These are phyloP conservation scores for Drosophila hamatofila DNA, from an alignment of 2,888 invertebrate species.

Conservation along the genomic window DNA sequence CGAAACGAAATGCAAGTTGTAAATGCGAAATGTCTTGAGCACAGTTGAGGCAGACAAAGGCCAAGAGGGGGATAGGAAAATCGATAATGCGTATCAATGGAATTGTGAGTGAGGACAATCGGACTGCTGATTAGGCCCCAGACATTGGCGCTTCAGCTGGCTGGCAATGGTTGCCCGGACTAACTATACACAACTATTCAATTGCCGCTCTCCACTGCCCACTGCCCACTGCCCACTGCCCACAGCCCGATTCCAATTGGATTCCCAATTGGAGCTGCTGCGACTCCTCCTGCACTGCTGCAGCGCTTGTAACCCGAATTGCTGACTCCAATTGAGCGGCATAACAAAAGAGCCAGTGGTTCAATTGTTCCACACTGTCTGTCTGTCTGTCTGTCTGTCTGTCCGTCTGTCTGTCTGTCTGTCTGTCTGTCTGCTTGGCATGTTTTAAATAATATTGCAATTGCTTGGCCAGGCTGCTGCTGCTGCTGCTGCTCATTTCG, in stretches of 20 bases:
- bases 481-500: conserved; percentile 57
- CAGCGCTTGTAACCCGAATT: conserved; percentile 21
- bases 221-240: no score
- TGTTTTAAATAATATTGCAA: conserved; percentile 41
- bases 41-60: not conserved
- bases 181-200: conserved; percentile 15
- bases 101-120: conserved; percentile 23
- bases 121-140: conserved; percentile 37
- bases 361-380: conserved; percentile 36
- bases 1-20: not conserved
- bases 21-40: not conserved
- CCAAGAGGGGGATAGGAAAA: conserved; percentile 8
- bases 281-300: conserved; percentile 20
- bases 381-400: not conserved
- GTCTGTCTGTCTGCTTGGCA: conserved; percentile 6
- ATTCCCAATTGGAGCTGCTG: not conserved
- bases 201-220: not conserved
- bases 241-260: not conserved
- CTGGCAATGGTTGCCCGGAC: not conserved
- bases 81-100: conserved; percentile 37
- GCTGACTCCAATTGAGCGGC: conserved; percentile 56
- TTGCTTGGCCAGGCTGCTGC: conserved; percentile 28
- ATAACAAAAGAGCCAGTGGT: conserved; percentile 44
- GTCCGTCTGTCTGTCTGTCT: not conserved
- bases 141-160: conserved; percentile 1